Conservation (phyloP, 2,888 invertebrate genomes). For the Ichneumoninae sp. region DNA sequence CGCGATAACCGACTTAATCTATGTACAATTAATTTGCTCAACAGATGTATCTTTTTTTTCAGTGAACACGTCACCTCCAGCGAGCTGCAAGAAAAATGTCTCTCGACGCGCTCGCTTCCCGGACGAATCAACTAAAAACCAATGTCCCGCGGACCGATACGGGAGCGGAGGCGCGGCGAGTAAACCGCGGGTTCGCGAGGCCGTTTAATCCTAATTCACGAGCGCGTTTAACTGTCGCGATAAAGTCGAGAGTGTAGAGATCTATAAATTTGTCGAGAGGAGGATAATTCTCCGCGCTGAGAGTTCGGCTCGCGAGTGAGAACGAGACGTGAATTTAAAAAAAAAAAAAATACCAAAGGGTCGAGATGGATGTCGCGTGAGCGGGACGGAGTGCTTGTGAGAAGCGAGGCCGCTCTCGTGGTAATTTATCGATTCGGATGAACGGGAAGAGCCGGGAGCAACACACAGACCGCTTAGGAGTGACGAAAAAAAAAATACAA, state of each 20-base stretch:
- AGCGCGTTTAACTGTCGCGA: constrained; percentile 68
- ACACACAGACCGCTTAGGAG: constrained; percentile 51
- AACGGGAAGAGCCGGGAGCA: constrained; percentile 58
- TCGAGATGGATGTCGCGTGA: constrained; percentile 61
- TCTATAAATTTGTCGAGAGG: constrained; percentile 66
- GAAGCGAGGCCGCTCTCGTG: constrained; percentile 58
- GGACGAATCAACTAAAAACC: constrained; percentile 5
- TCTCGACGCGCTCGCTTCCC: background rate
- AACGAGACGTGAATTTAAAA: constrained; percentile 48
- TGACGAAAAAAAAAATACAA: constrained; percentile 33
- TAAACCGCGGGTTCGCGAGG: constrained; percentile 59
- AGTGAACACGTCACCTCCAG: background rate
- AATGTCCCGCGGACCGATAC: constrained; percentile 1
- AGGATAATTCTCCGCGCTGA: constrained; percentile 64
- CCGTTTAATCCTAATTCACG: constrained; percentile 65
- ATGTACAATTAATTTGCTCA: background rate
- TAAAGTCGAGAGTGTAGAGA: constrained; percentile 66
- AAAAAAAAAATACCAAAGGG: constrained; percentile 43
- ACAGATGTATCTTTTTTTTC: background rate
- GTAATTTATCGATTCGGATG: constrained; percentile 77
- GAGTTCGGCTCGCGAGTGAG: constrained; percentile 48
- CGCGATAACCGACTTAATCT: background rate
- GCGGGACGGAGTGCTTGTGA: constrained; percentile 62
- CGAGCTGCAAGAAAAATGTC: constrained; percentile 35
- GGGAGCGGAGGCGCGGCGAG: constrained; percentile 28